Evolutionary conservation across 1,140 invertebrate species (phyloP).

Genomic region (Ephestia elutella): DNA sequence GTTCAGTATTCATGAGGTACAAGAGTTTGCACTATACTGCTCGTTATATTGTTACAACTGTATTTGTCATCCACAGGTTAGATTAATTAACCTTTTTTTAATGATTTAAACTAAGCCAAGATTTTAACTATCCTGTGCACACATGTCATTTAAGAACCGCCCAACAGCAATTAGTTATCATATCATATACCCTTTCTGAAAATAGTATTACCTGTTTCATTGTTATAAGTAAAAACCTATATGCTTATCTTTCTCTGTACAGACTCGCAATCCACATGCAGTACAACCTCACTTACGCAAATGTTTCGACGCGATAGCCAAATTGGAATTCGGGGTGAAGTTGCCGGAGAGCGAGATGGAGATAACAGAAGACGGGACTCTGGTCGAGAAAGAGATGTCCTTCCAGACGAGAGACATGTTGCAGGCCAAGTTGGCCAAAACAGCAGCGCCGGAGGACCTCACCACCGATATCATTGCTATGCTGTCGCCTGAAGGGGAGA

Average conservation of each 20-base stretch:
- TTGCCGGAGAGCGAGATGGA: slow-evolving; percentile 73
- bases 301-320: slow-evolving; percentile 90
- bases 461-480: slow-evolving; percentile 89
- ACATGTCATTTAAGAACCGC: too few species aligned
- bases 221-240: too few species aligned
- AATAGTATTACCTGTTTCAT: too few species aligned
- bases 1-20: too few species aligned
- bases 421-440: slow-evolving; percentile 55
- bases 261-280: slow-evolving; percentile 88
- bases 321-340: slow-evolving; percentile 82
- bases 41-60: too few species aligned
- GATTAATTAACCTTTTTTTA: too few species aligned
- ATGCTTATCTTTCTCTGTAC: slow-evolving; percentile 40
- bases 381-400: slow-evolving; percentile 59
- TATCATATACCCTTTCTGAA: too few species aligned
- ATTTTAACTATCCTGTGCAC: too few species aligned
- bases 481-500: slow-evolving; percentile 90
- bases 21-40: too few species aligned
- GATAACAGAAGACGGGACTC: slow-evolving; percentile 51
- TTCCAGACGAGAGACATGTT: slow-evolving; percentile 51
- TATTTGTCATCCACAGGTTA: too few species aligned
- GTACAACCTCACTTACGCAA: slow-evolving; percentile 92
- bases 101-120: too few species aligned
- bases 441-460: slow-evolving; percentile 62
- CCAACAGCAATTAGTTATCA: too few species aligned